Evolutionary conservation across 2,888 invertebrate genomes (phyloP).

Genomic region (Folsomia manolachei): DNA sequence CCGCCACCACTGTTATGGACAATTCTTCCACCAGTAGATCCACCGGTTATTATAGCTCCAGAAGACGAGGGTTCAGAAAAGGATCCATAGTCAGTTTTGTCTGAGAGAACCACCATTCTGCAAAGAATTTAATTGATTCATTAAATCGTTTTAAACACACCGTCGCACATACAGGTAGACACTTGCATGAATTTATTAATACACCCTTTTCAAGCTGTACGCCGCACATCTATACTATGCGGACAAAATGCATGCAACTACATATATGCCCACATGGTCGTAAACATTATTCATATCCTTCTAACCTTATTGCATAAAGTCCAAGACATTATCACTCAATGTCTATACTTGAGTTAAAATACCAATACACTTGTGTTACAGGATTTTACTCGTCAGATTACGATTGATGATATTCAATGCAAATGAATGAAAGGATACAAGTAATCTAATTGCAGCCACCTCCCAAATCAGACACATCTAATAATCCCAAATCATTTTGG

Average conservation of each 20-base stretch:
- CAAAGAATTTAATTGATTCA: slow-evolving; percentile 6
- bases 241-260: too few species aligned
- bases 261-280: too few species aligned
- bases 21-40: slow-evolving; percentile 21
- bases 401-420: too few species aligned
- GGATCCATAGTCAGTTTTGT: slow-evolving; percentile 51
- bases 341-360: too few species aligned
- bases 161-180: neutral
- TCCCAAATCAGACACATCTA: too few species aligned
- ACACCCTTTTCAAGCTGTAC: neutral
- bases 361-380: too few species aligned
- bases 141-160: too few species aligned
- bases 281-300: neutral
- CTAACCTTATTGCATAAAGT: neutral
- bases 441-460: too few species aligned
- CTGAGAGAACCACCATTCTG: slow-evolving; percentile 50
- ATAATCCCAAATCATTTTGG: too few species aligned
- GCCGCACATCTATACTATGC: neutral
- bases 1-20: neutral
- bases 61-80: slow-evolving; percentile 46
- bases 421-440: too few species aligned
- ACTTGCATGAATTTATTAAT: neutral
- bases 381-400: too few species aligned
- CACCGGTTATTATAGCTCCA: slow-evolving; percentile 25
- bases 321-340: too few species aligned